Evolutionary conservation across 92 coral and sea anemone genomes (phyloP).

Genomic region (Galaxea fascicularis): DNA sequence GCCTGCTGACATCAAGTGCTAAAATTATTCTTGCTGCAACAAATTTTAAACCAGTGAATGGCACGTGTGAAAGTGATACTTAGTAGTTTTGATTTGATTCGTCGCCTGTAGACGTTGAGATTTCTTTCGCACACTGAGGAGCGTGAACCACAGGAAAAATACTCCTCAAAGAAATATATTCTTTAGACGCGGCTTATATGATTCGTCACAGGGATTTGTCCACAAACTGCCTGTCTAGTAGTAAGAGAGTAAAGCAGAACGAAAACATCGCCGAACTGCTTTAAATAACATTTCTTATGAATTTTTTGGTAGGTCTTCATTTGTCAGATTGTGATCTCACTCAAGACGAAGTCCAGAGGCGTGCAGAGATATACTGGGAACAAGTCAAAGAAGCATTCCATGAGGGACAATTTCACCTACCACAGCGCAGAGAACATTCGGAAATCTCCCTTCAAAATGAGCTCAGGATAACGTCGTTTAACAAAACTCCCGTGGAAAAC

Average conservation of each 20-base stretch:
- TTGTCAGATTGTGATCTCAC: neutral
- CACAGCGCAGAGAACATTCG: slow-evolving; percentile 5
- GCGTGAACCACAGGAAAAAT: too few species aligned
- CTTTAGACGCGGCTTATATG: too few species aligned
- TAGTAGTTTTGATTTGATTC: too few species aligned
- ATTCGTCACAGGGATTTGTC: too few species aligned
- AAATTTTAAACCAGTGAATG: too few species aligned
- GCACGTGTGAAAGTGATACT: too few species aligned
- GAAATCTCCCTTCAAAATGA: neutral
- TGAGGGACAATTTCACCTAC: slow-evolving; percentile 1
- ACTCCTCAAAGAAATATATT: too few species aligned
- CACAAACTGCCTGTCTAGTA: too few species aligned
- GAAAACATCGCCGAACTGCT: neutral
- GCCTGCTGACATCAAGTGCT: too few species aligned
- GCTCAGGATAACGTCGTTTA: neutral
- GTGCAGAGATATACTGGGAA: slow-evolving; percentile 43
- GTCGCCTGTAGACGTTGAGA: too few species aligned
- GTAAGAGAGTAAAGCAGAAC: neutral
- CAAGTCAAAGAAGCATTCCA: slow-evolving; percentile 20
- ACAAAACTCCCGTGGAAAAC: slow-evolving; percentile 39
- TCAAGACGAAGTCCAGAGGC: slow-evolving; percentile 14
- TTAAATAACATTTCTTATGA: neutral
- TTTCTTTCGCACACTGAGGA: too few species aligned
- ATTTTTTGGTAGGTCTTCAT: neutral
- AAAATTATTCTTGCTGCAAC: too few species aligned